Conservation (phyloP, 1,140 invertebrate species). For the Drosophila saltans region DNA sequence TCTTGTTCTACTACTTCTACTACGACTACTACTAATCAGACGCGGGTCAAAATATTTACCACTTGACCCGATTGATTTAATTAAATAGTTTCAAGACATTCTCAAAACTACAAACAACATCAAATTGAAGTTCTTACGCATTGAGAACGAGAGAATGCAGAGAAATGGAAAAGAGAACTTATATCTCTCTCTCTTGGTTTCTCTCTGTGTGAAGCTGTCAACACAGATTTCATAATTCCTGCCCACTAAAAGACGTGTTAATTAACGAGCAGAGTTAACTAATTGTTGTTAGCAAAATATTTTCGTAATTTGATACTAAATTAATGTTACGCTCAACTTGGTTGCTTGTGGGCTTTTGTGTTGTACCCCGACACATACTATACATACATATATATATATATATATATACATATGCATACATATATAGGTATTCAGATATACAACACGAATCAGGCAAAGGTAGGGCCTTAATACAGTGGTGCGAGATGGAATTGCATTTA, state of each 20-base stretch:
- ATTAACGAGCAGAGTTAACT: slow-evolving; percentile 83
- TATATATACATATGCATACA: not conserved
- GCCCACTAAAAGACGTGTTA: slow-evolving; percentile 80
- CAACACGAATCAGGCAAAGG: slow-evolving; percentile 3
- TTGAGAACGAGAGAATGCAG: slow-evolving; percentile 9
- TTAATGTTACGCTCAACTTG: slow-evolving; percentile 81
- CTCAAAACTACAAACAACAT: slow-evolving; percentile 18
- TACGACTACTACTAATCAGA: slow-evolving; percentile 66
- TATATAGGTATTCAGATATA: not conserved
- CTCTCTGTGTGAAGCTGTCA: slow-evolving; percentile 60
- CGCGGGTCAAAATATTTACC: slow-evolving; percentile 83
- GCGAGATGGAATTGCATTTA: not conserved
- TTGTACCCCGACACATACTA: slow-evolving; percentile 36
- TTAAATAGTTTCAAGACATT: slow-evolving; percentile 83
- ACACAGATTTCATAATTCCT: slow-evolving; percentile 75
- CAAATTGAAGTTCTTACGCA: slow-evolving; percentile 18
- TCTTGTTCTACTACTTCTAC: not conserved
- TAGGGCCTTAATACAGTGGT: not conserved
- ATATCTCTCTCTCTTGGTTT: not conserved
- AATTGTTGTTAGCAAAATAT: slow-evolving; percentile 83
- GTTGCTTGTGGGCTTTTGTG: slow-evolving; percentile 77
- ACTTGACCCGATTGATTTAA: slow-evolving; percentile 83
- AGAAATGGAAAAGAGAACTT: slow-evolving; percentile 17
- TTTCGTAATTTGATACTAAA: slow-evolving; percentile 83
- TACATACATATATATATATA: not conserved